Conservation (phyloP, 2,797 vertebrate species). For the Macrochelys suwanniensis region DNA sequence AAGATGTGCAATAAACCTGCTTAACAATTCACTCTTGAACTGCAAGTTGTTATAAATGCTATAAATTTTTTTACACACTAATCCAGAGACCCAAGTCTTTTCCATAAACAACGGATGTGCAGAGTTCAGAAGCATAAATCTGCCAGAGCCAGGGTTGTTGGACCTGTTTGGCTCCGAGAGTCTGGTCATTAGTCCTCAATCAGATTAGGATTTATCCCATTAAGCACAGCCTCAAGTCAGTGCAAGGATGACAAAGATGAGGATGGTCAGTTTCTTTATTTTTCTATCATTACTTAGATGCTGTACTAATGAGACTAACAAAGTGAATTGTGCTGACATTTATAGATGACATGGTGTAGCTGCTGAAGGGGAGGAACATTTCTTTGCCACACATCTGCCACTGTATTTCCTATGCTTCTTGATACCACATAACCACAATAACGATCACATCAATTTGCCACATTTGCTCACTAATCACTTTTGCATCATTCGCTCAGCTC, state of each 20-base stretch:
- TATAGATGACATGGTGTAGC: conserved; percentile 37
- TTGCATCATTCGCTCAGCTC: conserved; percentile 28
- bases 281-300: conserved; percentile 24
- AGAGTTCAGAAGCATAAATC: background rate
- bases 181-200: background rate
- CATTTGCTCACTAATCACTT: conserved; percentile 36
- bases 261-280: conserved; percentile 16
- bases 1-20: background rate
- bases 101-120: background rate
- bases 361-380: conserved; percentile 49
- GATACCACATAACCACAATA: conserved; percentile 57
- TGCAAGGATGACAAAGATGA: conserved; percentile 21
- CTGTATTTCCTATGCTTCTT: conserved; percentile 42
- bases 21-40: background rate
- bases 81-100: background rate
- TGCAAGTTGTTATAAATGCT: background rate
- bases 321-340: conserved; percentile 69
- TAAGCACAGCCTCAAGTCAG: conserved; percentile 29
- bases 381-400: conserved; percentile 9
- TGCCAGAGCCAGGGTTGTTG: background rate
- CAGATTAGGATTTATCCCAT: background rate
- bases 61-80: background rate
- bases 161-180: background rate
- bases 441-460: conserved; percentile 52
- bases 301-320: conserved; percentile 27